Conservation (phyloP, 2,797 vertebrate species). For the Pangasius mekongensis region DNA sequence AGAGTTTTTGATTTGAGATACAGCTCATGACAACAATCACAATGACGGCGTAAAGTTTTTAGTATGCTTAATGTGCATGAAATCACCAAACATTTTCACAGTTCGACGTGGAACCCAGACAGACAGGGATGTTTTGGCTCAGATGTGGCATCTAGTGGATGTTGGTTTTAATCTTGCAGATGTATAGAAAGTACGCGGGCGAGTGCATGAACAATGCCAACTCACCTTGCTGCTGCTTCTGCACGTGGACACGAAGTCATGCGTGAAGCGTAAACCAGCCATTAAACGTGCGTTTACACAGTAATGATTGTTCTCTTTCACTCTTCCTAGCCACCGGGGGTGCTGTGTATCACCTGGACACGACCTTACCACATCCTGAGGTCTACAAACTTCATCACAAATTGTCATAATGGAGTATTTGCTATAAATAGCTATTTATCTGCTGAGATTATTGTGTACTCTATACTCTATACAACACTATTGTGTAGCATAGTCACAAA, state of each 20-base stretch:
- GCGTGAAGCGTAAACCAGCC: neutral
- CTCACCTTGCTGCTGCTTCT: neutral
- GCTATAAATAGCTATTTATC: neutral
- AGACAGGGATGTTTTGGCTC: neutral
- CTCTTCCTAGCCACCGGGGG: neutral
- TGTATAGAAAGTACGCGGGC: neutral
- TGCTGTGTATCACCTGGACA: neutral
- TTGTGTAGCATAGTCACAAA: neutral
- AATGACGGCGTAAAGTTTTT: too few relatives aligned
- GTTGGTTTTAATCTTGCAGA: neutral
- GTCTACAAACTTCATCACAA: neutral
- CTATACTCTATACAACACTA: too few relatives aligned
- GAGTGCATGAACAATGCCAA: neutral
- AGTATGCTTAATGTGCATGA: too few relatives aligned
- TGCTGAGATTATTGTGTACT: neutral
- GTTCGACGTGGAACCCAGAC: neutral
- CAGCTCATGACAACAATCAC: too few relatives aligned
- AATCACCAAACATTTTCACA: neutral
- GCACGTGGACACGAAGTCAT: neutral
- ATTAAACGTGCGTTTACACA: neutral
- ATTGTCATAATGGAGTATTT: neutral
- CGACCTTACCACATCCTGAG: neutral
- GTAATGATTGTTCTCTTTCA: neutral
- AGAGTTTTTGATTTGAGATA: too few relatives aligned
- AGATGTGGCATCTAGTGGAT: neutral